Conservation (phyloP, 2,113 vertebrate genomes). For the Alexandromys fortis region DNA sequence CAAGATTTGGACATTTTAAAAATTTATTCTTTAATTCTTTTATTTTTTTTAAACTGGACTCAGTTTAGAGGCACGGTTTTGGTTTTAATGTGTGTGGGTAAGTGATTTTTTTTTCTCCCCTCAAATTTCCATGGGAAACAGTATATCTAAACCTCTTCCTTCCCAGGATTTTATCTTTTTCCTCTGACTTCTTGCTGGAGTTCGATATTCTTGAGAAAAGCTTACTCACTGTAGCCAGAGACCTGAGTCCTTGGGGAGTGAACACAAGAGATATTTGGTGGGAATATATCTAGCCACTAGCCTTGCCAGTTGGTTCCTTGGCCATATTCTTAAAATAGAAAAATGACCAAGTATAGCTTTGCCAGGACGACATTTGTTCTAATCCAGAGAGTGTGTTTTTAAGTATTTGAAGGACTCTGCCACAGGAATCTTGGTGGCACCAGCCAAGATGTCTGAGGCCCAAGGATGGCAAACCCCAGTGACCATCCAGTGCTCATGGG, state of each 20-base stretch:
- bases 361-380: constrained; percentile 70
- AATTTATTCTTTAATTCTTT: background rate
- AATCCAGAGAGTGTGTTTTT: constrained; percentile 73
- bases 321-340: constrained; percentile 79
- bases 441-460: constrained; percentile 75
- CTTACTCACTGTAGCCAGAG: background rate
- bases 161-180: background rate
- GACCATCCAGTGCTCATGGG: constrained; percentile 66
- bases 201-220: constrained; percentile 4
- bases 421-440: constrained; percentile 72
- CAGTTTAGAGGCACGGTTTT: background rate
- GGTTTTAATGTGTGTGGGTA: background rate
- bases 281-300: constrained; percentile 50
- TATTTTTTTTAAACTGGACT: background rate
- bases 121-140: background rate
- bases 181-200: background rate
- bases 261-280: constrained; percentile 44
- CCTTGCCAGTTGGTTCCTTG: constrained; percentile 73
- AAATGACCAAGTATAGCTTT: constrained; percentile 69
- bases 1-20: background rate
- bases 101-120: background rate
- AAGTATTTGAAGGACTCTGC: constrained; percentile 73
- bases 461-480: constrained; percentile 66
- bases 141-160: background rate
- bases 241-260: constrained; percentile 19